Base-by-base conservation (phyloP, 2,888 invertebrate species). In the Drosophila picticornis region DNA sequence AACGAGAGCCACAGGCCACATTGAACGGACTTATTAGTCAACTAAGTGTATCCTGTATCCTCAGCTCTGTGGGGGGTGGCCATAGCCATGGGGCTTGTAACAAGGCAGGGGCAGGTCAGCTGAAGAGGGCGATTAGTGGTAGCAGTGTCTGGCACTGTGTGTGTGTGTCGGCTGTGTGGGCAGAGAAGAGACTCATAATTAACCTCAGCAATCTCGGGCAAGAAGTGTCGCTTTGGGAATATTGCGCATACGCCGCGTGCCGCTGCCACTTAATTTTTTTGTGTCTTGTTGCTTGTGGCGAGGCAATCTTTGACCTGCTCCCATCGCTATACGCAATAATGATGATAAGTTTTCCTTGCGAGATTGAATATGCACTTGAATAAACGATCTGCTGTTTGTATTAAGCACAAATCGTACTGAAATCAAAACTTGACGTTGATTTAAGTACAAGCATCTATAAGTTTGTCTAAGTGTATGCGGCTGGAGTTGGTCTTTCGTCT, bases 161-260 rank as follows among this genome's bases (percentile, higher is more conserved):
- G 48, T 27, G 27, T 48, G 46, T 13, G 13, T 27, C 6, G 19
- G 1, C n/a, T 10, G 50, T 4, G 34, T 25, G 27, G 36, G 22
- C 53, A 13, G 43, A n/a, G 31, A 43, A 38, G 36, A 32, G n/a
- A 46, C 62, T 68, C 68, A 76, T 78, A 78, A 78, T 78, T 78
- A 75, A 72, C 81, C 72, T 38, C 13, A n/a, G 65, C 81, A 78
- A 81, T 81, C 81, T 76, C 67, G 25, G 29, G 61, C 58, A 38
- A 29, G 56, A 46, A 76, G 67, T 63, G 77, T 68, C 59, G 72
- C 51, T 59, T 13, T 25, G 78, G 77, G 68, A 76, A 72, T 57
- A 57, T 81, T 66, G 77, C 77, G 81, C 65, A 81, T 81, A 80
- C 78, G 81, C 65, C 77, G 72, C 72, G 62, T 76, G 77, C 53